These are phyloP conservation scores for Ochropleura leucogaster DNA, from an alignment of 2,888 invertebrate genomes.

Conservation along the genomic window DNA sequence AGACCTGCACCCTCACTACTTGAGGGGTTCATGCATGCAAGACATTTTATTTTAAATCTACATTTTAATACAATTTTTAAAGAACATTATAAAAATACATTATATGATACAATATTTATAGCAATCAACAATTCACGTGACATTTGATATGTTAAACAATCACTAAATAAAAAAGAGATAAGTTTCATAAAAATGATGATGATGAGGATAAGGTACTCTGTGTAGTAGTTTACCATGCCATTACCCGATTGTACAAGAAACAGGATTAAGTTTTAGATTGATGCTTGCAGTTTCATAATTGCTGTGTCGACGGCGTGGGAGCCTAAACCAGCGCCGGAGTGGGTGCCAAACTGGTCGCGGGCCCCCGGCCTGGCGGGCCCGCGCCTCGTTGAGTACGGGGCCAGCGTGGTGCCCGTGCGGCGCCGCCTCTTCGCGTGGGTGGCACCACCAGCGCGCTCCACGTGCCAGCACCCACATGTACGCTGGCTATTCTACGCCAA, in stretches of 20 bases:
- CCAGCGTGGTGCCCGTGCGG: conserved; percentile 40
- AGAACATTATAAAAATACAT: no score
- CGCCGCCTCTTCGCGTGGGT: conserved; percentile 39
- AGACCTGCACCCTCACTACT: conserved; percentile 6
- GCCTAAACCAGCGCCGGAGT: background rate
- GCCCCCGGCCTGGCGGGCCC: conserved; percentile 40
- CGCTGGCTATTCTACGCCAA: conserved; percentile 34
- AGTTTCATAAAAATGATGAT: no score
- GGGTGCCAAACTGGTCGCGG: background rate
- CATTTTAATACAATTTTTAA: no score
- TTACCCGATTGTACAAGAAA: background rate
- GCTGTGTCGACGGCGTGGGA: conserved; percentile 45
- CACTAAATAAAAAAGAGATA: no score
- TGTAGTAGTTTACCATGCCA: background rate
- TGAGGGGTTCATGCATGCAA: background rate
- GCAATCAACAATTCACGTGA: no score
- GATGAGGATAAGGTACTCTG: no score
- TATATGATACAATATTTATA: no score
- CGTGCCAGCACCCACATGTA: background rate
- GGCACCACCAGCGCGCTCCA: background rate
- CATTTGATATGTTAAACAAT: no score
- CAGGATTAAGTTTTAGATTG: background rate
- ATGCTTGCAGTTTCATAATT: conserved; percentile 29
- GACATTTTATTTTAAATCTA: no score
- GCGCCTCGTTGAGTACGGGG: conserved; percentile 40